Evolutionary conservation across 2,113 vertebrate species (phyloP), one percentile per base, ranked within the genome.

Genomic region (Pygoscelis antarcticus): DNA sequence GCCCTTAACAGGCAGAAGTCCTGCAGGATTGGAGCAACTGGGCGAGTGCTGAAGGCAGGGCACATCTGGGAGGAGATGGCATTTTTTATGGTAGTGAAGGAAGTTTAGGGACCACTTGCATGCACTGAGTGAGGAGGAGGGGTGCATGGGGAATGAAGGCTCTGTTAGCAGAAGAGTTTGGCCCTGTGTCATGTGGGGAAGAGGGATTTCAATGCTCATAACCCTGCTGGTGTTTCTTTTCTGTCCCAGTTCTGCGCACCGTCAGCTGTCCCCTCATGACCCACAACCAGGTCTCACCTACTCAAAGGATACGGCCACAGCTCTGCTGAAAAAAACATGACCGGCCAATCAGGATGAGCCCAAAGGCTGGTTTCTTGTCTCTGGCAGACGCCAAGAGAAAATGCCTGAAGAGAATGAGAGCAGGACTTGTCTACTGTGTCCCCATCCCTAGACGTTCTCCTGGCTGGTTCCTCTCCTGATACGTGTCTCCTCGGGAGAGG

Each of bases 51-150:
- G 29, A 61, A 83, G 34, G 10, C 61, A 74, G n/a, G 29, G n/a
- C 22, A 87, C 38, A 26, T 10, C n/a, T 75, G 70, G 23, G 30
- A 68, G 57, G 19, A 85, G 15, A 27, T 16, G 18, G 42, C 12
- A 29, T 11, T 44, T 93, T 91, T 40, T 57, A 25, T 22, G 27
- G 23, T 19, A 15, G 10, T 52, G 16, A 64, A 23, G 21, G 30
- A 87, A 68, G 23, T 52, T 40, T 25, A 69, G n/a, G 38, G 13
- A 49, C 29, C 15, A 58, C 0, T 40, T 80, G 26, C 26, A 54
- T 17, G 0, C 17, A 54, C 8, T 18, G 40, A 82, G 5, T 0
- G 0, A 77, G 13, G 40, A 74, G 23, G 64, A 74, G 5, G 27
- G 6, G 20, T 42, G 10, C 40, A 22, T 8, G 7, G 32, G 26